These are phyloP conservation scores for Ascidia mentula DNA, from an alignment of 23 tunicate genomes.

Conservation along the genomic window DNA sequence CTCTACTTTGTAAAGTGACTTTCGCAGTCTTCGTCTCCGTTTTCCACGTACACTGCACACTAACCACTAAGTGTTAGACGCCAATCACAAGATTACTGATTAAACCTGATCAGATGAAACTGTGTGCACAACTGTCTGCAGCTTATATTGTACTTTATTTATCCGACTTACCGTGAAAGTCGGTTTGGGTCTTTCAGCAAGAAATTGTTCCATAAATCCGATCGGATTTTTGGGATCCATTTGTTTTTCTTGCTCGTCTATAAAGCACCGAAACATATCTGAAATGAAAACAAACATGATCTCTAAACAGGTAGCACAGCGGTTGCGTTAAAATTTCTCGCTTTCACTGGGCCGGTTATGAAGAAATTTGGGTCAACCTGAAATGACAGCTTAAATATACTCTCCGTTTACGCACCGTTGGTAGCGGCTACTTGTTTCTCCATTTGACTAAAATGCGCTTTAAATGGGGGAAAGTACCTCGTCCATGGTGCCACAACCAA, in stretches of 20 bases:
- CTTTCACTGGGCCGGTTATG: neutral
- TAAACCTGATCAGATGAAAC: no score
- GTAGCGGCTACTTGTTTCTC: neutral
- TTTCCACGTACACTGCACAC: no score
- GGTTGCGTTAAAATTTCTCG: neutral
- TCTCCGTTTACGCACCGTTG: neutral
- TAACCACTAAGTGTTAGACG: no score
- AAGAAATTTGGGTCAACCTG: neutral
- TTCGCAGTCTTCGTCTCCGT: no score
- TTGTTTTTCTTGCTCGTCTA: slow-evolving; percentile 3
- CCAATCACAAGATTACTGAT: no score
- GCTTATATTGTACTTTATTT: no score
- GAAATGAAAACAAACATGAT: neutral
- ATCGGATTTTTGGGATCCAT: neutral
- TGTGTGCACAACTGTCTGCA: no score
- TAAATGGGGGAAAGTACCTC: slow-evolving; percentile 8
- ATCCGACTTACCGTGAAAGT: neutral
- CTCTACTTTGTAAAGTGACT: no score
- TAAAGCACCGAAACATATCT: neutral
- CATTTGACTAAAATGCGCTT: neutral
- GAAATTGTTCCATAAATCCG: slow-evolving; percentile 4
- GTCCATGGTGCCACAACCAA: slow-evolving; percentile 1
- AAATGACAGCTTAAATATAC: no score
- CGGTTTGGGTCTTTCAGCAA: neutral
- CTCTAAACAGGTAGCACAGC: neutral